Percentiles rank a stretch among this genome's conserved stretches.
Evolutionary conservation across 92 coral and sea anemone genomes (phyloP).

Genomic region (Micromussa lordhowensis): DNA sequence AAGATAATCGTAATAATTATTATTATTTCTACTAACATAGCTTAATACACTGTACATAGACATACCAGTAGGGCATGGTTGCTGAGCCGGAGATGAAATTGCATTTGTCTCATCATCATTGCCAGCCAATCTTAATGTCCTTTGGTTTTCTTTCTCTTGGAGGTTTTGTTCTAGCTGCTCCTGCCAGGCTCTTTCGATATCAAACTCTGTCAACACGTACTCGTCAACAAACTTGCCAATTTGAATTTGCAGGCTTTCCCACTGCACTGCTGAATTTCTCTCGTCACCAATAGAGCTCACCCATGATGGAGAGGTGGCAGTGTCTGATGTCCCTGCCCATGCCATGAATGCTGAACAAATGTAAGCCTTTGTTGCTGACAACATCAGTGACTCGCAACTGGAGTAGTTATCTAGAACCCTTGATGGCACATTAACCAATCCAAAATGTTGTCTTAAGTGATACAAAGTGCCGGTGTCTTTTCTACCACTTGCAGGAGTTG

Average conservation of each 20-base stretch:
- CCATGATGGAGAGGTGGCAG: constrained; percentile 39
- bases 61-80: too few species aligned
- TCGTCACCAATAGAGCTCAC: not conserved
- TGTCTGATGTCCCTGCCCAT: constrained; percentile 50
- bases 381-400: constrained; percentile 63
- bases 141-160: too few species aligned
- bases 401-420: constrained; percentile 63
- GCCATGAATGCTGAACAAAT: constrained; percentile 69
- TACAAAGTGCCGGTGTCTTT: constrained; percentile 65
- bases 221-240: constrained; percentile 30
- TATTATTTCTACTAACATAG: too few species aligned
- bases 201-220: constrained; percentile 21
- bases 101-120: too few species aligned
- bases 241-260: not conserved
- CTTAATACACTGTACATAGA: too few species aligned
- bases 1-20: too few species aligned
- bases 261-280: not conserved
- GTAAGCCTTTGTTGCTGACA: constrained; percentile 72
- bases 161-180: constrained; percentile 15
- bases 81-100: too few species aligned
- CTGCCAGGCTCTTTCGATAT: constrained; percentile 34
- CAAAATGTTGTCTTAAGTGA: constrained; percentile 64
- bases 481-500: constrained; percentile 41
- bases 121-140: too few species aligned
- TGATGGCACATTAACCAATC: constrained; percentile 64